Percentiles rank a stretch among this genome's conserved stretches.
Conservation (phyloP, 2,113 vertebrate genomes). For the Rana temporaria region DNA sequence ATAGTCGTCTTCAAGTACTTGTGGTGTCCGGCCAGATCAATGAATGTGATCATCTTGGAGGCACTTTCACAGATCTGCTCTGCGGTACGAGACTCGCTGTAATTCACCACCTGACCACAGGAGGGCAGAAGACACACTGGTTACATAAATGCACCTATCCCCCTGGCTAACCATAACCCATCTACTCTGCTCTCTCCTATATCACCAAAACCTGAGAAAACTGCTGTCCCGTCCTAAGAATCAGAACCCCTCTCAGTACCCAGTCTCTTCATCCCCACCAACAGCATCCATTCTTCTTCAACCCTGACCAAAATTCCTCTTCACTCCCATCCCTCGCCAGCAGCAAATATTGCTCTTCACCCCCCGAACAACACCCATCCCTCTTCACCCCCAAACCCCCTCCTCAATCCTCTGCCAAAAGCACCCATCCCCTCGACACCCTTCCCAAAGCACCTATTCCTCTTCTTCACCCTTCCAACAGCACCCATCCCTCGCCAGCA, state of each 20-base stretch:
- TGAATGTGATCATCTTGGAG: constrained; percentile 99
- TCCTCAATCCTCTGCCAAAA: too few species aligned
- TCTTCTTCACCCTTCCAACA: too few species aligned
- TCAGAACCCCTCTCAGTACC: neutral
- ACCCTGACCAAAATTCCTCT: neutral
- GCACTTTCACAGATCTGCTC: constrained; percentile 98
- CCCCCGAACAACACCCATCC: too few species aligned
- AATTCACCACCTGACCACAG: constrained; percentile 90
- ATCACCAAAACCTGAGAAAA: neutral
- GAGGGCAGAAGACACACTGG: neutral
- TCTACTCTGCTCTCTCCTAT: neutral
- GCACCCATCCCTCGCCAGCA: too few species aligned
- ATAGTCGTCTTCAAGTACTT: constrained; percentile 98
- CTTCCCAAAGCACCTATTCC: too few species aligned
- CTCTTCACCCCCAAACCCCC: too few species aligned
- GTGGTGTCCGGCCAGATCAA: constrained; percentile 97
- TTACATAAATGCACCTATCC: neutral
- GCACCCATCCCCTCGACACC: too few species aligned
- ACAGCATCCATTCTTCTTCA: neutral
- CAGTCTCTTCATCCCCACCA: neutral
- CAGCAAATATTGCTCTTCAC: neutral
- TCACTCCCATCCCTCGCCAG: too few species aligned
- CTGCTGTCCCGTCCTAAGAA: neutral
- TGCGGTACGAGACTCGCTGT: constrained; percentile 95
- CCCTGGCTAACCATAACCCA: neutral